Conservation (phyloP, 2,797 vertebrate genomes). For the Amazona finschi region DNA sequence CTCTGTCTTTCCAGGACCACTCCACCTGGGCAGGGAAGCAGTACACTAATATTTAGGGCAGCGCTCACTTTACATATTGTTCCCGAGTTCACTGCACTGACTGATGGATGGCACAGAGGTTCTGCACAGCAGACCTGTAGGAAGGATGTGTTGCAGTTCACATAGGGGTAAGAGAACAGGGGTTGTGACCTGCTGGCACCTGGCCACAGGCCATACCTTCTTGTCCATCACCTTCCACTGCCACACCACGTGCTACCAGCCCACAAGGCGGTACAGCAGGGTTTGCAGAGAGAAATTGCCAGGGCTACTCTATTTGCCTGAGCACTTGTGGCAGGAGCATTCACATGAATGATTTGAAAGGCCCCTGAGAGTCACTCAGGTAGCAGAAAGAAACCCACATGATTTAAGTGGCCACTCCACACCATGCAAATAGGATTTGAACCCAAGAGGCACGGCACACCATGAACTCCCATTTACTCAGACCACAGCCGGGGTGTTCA, state of each 20-base stretch:
- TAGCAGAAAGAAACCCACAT: neutral
- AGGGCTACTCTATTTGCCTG: neutral
- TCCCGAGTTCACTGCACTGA: fast-evolving
- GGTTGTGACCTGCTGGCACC: neutral
- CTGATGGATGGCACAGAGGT: fast-evolving
- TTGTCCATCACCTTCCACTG: neutral
- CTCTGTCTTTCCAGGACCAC: neutral
- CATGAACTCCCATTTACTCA: neutral
- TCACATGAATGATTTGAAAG: neutral
- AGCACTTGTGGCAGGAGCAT: neutral
- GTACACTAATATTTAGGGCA: neutral
- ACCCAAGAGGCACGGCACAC: neutral
- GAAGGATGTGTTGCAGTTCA: fast-evolving
- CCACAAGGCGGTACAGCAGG: fast-evolving
- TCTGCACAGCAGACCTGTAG: neutral
- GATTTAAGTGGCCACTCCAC: neutral
- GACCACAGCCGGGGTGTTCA: neutral
- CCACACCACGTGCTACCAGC: neutral
- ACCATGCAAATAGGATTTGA: neutral
- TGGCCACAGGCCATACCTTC: neutral
- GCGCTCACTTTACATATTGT: fast-evolving
- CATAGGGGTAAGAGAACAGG: fast-evolving
- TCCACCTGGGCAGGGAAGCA: neutral
- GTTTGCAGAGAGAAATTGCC: neutral
- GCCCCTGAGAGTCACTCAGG: neutral